Percentiles rank a stretch among this genome's conserved stretches.
Evolutionary conservation across 2,888 invertebrate genomes (phyloP).

Genomic region (Zhengitettix transpicula): DNA sequence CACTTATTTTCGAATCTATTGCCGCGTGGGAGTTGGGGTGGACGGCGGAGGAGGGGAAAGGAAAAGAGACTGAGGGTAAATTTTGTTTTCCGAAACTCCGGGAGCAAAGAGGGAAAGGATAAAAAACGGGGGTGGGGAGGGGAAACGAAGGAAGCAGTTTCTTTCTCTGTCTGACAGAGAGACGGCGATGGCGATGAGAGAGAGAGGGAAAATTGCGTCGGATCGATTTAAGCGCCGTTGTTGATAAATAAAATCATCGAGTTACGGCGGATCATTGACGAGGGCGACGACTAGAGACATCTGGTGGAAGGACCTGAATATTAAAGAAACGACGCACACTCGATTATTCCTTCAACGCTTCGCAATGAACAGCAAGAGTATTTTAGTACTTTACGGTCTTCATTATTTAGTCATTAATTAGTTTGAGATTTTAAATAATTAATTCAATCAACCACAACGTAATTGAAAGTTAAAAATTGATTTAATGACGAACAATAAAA

Average conservation of each 20-base stretch:
- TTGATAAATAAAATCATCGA: background rate
- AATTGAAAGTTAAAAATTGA: too few species aligned
- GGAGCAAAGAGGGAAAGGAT: background rate
- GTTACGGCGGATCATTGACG: background rate
- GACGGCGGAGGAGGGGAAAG: background rate
- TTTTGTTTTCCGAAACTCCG: background rate
- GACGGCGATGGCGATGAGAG: too few species aligned
- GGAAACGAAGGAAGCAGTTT: background rate
- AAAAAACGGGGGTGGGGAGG: background rate
- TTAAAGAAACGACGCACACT: too few species aligned
- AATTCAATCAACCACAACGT: too few species aligned
- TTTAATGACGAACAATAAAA: too few species aligned
- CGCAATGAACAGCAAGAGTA: too few species aligned
- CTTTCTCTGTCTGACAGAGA: background rate
- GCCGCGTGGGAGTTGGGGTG: background rate
- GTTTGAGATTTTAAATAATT: too few species aligned
- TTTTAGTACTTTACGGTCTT: too few species aligned
- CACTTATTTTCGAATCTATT: constrained; percentile 10
- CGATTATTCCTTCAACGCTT: too few species aligned
- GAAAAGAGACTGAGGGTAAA: background rate
- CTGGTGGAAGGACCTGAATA: too few species aligned
- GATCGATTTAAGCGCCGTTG: background rate
- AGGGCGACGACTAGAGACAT: too few species aligned
- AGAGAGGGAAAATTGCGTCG: background rate
- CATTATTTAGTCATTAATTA: too few species aligned